Evolutionary conservation across 1,140 invertebrate species (phyloP), one percentile per base, ranked within the genome.

Genomic region (Cryptotermes secundus): DNA sequence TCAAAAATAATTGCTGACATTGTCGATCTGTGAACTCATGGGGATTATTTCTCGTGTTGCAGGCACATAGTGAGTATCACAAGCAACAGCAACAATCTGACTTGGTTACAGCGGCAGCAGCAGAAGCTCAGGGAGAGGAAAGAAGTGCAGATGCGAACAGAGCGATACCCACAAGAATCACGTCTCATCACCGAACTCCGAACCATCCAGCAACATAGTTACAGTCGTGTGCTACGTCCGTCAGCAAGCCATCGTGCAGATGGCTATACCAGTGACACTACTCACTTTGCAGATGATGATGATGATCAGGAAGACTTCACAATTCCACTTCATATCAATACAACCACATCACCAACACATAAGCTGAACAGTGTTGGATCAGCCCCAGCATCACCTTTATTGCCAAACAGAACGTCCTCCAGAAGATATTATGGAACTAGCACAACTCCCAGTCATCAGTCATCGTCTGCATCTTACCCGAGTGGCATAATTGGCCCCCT

Each of bases 81-180:
- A 83, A 91, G 91, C 7, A 31, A 2, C 7, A 72, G 26, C 59
- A 72, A 72, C n/a, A 72, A 31, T 31, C 88, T 95, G 82, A 95
- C 94, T 34, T 96, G 95, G 95, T 89, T 96, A 83, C 94, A 95
- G 88, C 92, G 94, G 85, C 95, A 96, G 87, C 95, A 96, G 87
- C 91, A 95, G 87, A 96, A 96, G 87, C 90, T 96, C 3, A 91
- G 93, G 87, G 92, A 94, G 89, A 89, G 94, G 88, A 90, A 93
- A 90, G 92, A 95, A 88, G 89, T 93, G 59, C 92, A 94, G 85
- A 90, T 93, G 83, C 91, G 93, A 86, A 92, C 93, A 80, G 94
- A 95, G 89, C 91, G 95, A 86, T 92, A 94, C 85, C 94, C 94
- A 86, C 92, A 93, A 86, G 95, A 95, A 88, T 91, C 91, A 81